phyloP scores from a whole-genome alignment of 1,140 invertebrate genomes.

The Camponotus pennsylvanicus region DNA sequence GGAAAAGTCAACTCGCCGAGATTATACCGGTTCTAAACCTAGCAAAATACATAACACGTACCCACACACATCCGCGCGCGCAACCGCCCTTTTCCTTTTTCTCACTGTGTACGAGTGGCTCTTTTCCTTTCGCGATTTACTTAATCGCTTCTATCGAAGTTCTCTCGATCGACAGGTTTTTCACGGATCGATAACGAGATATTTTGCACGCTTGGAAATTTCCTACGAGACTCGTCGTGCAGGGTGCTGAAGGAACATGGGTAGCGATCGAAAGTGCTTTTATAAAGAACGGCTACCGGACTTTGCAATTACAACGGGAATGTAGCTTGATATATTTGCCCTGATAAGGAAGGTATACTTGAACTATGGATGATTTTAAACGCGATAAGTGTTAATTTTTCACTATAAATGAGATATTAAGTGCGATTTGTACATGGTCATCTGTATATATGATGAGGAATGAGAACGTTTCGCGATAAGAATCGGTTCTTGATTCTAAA shows the following conservation, averaged over 20 bases:
- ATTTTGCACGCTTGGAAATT: slow-evolving; percentile 58
- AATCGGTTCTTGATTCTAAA: not conserved
- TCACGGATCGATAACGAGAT: slow-evolving; percentile 35
- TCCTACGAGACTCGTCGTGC: slow-evolving; percentile 52
- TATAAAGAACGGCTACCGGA: not conserved
- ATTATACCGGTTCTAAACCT: slow-evolving; percentile 47
- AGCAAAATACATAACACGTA: slow-evolving; percentile 29
- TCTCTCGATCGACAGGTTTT: slow-evolving; percentile 57
- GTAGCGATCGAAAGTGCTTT: slow-evolving; percentile 9
- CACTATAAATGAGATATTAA: slow-evolving; percentile 23
- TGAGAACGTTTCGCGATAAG: not conserved
- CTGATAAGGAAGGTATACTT: slow-evolving; percentile 29
- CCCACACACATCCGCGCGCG: not conserved
- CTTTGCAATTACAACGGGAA: slow-evolving; percentile 1
- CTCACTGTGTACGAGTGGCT: slow-evolving; percentile 14
- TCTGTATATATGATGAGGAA: slow-evolving; percentile 15
- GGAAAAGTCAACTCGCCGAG: slow-evolving; percentile 42
- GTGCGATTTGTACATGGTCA: not conserved
- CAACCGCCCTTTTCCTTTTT: slow-evolving; percentile 61
- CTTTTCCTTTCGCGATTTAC: slow-evolving; percentile 60
- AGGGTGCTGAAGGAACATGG: slow-evolving; percentile 19
- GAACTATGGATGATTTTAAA: slow-evolving; percentile 11
- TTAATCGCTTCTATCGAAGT: slow-evolving; percentile 36
- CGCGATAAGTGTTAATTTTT: not conserved
- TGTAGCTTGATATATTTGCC: not conserved